phyloP scores from a whole-genome alignment of 2,113 vertebrate species.

The Polypterus senegalus region DNA sequence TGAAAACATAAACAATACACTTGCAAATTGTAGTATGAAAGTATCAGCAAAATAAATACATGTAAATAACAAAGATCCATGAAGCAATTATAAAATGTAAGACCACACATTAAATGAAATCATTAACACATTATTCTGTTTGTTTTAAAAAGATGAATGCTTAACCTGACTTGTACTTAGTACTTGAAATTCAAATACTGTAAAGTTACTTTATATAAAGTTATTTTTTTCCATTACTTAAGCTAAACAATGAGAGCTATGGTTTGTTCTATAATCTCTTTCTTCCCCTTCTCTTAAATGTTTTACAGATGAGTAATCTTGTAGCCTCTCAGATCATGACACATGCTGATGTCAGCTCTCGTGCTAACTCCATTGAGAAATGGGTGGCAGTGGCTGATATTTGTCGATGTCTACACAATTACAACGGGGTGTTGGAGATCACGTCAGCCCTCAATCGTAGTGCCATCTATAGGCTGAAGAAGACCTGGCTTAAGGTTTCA shows the following conservation, averaged over 20 bases:
- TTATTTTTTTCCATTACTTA: no score
- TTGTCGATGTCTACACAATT: conserved; percentile 91
- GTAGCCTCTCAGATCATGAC: conserved; percentile 97
- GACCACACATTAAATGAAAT: no score
- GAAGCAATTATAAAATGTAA: no score
- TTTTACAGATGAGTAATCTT: conserved; percentile 88
- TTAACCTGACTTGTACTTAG: no score
- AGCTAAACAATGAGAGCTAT: no score
- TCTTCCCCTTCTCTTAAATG: background rate
- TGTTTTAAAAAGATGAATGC: no score
- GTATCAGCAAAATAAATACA: no score
- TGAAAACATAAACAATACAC: no score
- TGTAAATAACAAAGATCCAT: no score
- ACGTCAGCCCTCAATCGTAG: conserved; percentile 94
- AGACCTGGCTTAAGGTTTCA: conserved; percentile 93
- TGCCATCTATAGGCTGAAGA: conserved; percentile 94
- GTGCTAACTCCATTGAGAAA: conserved; percentile 87
- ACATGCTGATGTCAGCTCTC: conserved; percentile 75
- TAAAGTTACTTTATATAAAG: background rate
- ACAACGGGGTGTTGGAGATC: conserved; percentile 93
- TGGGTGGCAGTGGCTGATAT: conserved; percentile 96
- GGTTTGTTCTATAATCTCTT: background rate
- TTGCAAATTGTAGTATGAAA: no score
- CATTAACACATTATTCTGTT: no score
- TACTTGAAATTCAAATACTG: background rate